A percentile compares a stretch with the other conserved stretches of the same genome.
phyloP scores from a whole-genome alignment of 2,113 vertebrate species.

The Puma concolor region DNA sequence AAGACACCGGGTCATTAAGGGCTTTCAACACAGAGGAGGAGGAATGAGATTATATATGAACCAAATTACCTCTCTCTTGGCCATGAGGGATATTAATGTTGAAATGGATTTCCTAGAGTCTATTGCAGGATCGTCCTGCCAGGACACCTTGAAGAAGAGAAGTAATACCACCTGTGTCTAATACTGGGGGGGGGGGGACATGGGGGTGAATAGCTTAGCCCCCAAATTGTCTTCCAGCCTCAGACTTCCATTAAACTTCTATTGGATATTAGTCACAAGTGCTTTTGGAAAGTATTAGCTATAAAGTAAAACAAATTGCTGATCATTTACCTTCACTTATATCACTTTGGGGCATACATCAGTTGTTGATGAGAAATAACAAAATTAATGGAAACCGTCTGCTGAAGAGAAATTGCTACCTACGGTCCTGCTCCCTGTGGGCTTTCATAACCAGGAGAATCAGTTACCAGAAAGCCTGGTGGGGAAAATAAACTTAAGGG shows the following conservation, averaged over 20 bases:
- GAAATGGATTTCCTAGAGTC: slow-evolving; percentile 51
- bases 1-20: slow-evolving; percentile 56
- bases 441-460: slow-evolving; percentile 5
- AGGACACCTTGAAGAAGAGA: slow-evolving; percentile 9
- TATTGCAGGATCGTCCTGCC: background rate
- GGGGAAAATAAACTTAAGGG: slow-evolving; percentile 53
- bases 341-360: background rate
- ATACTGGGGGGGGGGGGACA: background rate
- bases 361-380: slow-evolving; percentile 45
- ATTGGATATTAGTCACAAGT: background rate
- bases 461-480: slow-evolving; percentile 44
- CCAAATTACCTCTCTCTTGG: slow-evolving; percentile 59
- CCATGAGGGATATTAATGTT: slow-evolving; percentile 46
- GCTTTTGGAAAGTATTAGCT: background rate
- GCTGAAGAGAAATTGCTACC: slow-evolving; percentile 58
- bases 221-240: background rate
- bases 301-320: slow-evolving; percentile 46
- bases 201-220: background rate
- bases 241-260: background rate
- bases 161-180: background rate
- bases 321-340: slow-evolving; percentile 37
- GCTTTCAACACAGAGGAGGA: slow-evolving; percentile 57
- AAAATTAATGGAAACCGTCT: slow-evolving; percentile 51
- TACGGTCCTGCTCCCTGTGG: slow-evolving; percentile 18
- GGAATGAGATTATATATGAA: slow-evolving; percentile 64